Conservation (phyloP, 2,888 invertebrate genomes). For the Callimorpha dominula region DNA sequence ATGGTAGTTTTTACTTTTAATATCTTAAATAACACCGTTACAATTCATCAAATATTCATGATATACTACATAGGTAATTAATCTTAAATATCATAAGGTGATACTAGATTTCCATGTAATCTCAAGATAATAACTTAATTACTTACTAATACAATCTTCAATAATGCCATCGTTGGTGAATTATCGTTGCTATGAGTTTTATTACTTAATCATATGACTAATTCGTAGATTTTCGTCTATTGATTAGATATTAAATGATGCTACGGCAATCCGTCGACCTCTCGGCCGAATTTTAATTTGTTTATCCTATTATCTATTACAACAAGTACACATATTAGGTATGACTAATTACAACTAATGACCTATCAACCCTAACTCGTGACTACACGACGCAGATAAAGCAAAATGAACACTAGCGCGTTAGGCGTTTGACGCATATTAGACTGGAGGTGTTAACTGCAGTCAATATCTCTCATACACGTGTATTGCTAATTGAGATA, state of each 20-base stretch:
- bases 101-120: not conserved
- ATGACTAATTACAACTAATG: not conserved
- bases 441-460: not conserved
- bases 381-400: no score
- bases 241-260: slow-evolving; percentile 6
- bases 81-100: not conserved
- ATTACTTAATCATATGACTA: slow-evolving; percentile 7
- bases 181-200: not conserved
- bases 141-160: not conserved
- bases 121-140: slow-evolving; percentile 2
- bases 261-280: not conserved
- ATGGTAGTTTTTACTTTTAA: no score
- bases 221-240: not conserved
- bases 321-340: not conserved
- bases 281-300: not conserved
- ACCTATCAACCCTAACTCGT: not conserved
- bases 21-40: no score
- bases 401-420: not conserved
- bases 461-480: not conserved
- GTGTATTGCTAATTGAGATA: not conserved
- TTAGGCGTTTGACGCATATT: not conserved
- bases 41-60: no score
- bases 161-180: not conserved
- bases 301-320: not conserved
- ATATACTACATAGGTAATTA: not conserved